Evolutionary conservation across 2,888 invertebrate genomes (phyloP).

Genomic region (Chrysolina oricalcia): DNA sequence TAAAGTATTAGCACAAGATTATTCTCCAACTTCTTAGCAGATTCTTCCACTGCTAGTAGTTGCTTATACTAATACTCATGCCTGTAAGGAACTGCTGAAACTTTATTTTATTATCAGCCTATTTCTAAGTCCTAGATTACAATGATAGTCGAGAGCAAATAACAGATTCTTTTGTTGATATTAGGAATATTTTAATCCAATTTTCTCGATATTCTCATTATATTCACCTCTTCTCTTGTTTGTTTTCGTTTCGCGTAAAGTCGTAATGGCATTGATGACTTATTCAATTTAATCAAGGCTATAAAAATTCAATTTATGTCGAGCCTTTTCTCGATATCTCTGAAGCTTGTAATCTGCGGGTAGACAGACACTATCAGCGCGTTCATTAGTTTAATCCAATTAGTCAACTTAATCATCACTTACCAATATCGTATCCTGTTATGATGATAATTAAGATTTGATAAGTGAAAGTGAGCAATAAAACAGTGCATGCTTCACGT

Average conservation of each 20-base stretch:
- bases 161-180: too few species aligned
- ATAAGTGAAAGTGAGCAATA: not conserved
- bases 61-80: too few species aligned
- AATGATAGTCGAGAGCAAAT: too few species aligned
- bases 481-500: not conserved
- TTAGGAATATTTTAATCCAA: too few species aligned
- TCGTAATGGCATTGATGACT: not conserved
- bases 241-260: not conserved
- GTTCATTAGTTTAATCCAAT: constrained; percentile 10
- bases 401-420: constrained; percentile 4
- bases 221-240: not conserved
- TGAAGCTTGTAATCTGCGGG: not conserved
- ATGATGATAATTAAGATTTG: not conserved
- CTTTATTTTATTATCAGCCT: too few species aligned
- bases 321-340: not conserved
- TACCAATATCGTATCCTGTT: constrained; percentile 4
- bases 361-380: not conserved
- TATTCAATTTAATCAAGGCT: not conserved
- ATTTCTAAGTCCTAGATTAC: too few species aligned
- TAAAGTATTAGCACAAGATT: too few species aligned
- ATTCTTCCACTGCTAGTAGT: too few species aligned
- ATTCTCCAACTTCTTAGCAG: too few species aligned
- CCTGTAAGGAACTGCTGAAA: too few species aligned
- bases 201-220: too few species aligned
- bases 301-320: not conserved